Evolutionary conservation across 2,888 invertebrate genomes (phyloP).

Genomic region (Itoplectis maculator): DNA sequence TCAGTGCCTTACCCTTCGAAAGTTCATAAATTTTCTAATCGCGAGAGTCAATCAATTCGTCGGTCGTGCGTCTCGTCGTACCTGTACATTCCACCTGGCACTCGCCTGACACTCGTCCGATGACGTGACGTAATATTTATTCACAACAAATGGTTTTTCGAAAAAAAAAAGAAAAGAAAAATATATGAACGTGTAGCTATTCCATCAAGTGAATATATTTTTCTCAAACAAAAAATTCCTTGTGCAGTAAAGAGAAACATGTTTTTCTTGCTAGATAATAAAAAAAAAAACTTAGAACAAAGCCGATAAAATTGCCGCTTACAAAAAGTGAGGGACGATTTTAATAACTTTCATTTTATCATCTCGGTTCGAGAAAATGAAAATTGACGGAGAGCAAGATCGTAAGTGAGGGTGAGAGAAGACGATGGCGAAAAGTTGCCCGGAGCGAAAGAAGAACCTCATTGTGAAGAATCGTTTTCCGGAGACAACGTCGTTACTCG

Average conservation of each 20-base stretch:
- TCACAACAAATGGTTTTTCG: too few relatives aligned
- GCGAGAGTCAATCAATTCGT: conserved; percentile 6
- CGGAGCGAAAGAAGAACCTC: conserved; percentile 4
- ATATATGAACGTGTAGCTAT: too few relatives aligned
- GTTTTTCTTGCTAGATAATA: too few relatives aligned
- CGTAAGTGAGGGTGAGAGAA: too few relatives aligned
- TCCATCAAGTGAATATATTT: too few relatives aligned
- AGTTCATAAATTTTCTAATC: conserved; percentile 30
- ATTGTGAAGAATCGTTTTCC: conserved; percentile 20
- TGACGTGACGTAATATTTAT: neutral
- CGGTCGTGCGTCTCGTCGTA: neutral
- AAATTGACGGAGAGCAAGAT: neutral
- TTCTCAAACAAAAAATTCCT: too few relatives aligned
- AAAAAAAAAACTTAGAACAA: too few relatives aligned
- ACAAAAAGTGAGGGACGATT: neutral
- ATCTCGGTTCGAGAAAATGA: neutral
- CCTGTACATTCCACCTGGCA: neutral
- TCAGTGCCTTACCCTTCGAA: neutral
- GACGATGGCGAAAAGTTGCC: neutral
- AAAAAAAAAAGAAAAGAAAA: too few relatives aligned
- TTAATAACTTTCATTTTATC: neutral
- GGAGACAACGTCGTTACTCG: conserved; percentile 16
- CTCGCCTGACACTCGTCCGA: neutral
- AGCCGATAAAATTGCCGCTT: too few relatives aligned
- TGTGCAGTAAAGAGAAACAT: too few relatives aligned